These are phyloP conservation scores for Apteryx mantelli DNA, from an alignment of 2,113 vertebrate genomes.

Conservation along the genomic window DNA sequence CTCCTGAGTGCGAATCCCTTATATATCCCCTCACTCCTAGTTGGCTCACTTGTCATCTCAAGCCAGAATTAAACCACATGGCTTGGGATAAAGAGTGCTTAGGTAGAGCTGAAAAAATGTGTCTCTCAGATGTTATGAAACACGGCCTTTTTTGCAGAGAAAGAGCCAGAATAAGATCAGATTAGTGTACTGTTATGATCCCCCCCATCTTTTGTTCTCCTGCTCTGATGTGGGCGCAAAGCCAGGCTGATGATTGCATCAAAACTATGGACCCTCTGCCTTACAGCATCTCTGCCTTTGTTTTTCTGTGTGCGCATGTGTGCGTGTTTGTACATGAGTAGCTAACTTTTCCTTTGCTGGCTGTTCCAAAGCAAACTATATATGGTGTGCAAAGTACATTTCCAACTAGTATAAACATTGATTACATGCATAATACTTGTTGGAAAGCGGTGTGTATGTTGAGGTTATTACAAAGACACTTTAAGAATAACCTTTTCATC, in stretches of 20 bases:
- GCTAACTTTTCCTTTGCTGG: background rate
- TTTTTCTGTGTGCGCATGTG: background rate
- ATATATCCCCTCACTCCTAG: background rate
- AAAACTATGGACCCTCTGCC: background rate
- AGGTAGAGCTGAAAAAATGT: background rate
- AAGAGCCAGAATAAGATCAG: conserved; percentile 21
- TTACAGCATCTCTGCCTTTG: background rate
- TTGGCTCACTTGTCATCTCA: conserved; percentile 1
- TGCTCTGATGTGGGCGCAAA: background rate
- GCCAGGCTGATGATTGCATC: background rate
- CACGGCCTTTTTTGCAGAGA: background rate
- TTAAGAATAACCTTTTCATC: background rate
- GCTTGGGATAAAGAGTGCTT: conserved; percentile 38
- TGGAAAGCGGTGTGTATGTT: background rate
- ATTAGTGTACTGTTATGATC: conserved; percentile 37
- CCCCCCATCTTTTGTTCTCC: conserved; percentile 8
- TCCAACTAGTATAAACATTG: background rate
- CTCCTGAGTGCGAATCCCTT: background rate
- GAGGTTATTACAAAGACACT: background rate
- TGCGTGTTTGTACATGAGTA: background rate
- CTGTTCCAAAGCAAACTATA: background rate
- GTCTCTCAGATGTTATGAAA: background rate
- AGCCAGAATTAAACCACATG: conserved; percentile 4
- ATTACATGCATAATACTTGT: background rate
- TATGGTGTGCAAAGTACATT: background rate